Evolutionary conservation across 1,140 invertebrate genomes (phyloP), one percentile per base, ranked within the genome.

Genomic region (Agrypnia vestita): DNA sequence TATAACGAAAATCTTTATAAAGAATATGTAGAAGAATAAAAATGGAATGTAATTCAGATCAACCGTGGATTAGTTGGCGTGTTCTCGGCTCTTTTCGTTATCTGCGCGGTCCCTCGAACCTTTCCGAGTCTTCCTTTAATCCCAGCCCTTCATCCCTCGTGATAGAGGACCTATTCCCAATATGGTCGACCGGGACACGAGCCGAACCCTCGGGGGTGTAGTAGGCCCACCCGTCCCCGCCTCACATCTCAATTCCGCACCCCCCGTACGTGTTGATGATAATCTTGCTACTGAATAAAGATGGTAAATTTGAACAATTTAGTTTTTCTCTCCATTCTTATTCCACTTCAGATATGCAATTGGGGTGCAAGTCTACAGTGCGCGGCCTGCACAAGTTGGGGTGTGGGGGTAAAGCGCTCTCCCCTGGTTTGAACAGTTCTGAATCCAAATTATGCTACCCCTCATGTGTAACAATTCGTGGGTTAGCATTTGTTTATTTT

Each of bases 231-330:
- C 7, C 64, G n/a, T 69, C 64, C 64, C 64, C 44, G 19, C 44
- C 17, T 61, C 56, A 61, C 56, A 61, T 61, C 56, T 61, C 56
- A 7, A 61, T 61, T 19, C 56, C 0, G 13, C 35, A 35, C 62
- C 62, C n/a, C 15, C 35, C 13, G 51, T 47, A 64, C 73, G 81
- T 76, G 81, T 80, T 82, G n/a, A n/a, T n/a, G n/a, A n/a, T n/a
- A 82, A 82, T 82, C 81, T 80, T 56, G 75, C 81, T 82, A 80
- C 81, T 82, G 81, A 82, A 82, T 82, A 78, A 82, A 73, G 81
- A 82, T 71, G 81, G 62, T 82, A 82, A 82, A 82, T 82, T 35
- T 82, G 81, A 82, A 82, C 81, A 82, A 82, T 82, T 82, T 82
- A 78, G 75, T 80, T 79, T 74, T 82, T 82, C 80, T 56, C 73